These are phyloP conservation scores for Pissodes strobi DNA, from an alignment of 1,140 invertebrate genomes.

Conservation along the genomic window DNA sequence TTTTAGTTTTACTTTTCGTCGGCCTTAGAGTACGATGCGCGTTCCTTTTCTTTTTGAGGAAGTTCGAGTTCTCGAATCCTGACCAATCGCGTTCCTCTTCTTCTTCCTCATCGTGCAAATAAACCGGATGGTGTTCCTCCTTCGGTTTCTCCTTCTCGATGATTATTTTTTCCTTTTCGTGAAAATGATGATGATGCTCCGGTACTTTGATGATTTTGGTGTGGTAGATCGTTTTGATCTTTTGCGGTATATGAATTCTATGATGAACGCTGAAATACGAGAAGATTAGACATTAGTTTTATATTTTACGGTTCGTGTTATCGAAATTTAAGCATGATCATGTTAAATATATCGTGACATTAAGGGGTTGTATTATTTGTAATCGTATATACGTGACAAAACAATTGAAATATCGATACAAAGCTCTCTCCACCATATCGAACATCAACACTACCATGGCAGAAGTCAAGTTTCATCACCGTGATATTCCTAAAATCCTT, in stretches of 20 bases:
- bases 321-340: no score
- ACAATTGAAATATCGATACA: no score
- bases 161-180: conserved; percentile 47
- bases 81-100: background rate
- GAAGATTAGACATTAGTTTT: no score
- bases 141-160: conserved; percentile 38
- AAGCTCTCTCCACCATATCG: no score
- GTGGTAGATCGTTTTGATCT: conserved; percentile 50
- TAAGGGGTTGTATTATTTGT: no score
- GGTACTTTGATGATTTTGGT: conserved; percentile 53
- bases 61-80: background rate
- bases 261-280: conserved; percentile 46
- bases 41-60: conserved; percentile 23
- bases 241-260: conserved; percentile 50
- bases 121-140: conserved; percentile 15
- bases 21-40: background rate
- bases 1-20: background rate
- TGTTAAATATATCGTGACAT: no score
- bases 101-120: conserved; percentile 21
- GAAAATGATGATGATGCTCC: conserved; percentile 51
- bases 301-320: no score
- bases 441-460: no score
- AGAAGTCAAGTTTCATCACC: no score
- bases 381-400: no score
- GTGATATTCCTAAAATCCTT: no score